A percentile compares a stretch with the other conserved stretches of the same genome.
Conservation (phyloP, 2,888 invertebrate species). For the Meloe dianella region DNA sequence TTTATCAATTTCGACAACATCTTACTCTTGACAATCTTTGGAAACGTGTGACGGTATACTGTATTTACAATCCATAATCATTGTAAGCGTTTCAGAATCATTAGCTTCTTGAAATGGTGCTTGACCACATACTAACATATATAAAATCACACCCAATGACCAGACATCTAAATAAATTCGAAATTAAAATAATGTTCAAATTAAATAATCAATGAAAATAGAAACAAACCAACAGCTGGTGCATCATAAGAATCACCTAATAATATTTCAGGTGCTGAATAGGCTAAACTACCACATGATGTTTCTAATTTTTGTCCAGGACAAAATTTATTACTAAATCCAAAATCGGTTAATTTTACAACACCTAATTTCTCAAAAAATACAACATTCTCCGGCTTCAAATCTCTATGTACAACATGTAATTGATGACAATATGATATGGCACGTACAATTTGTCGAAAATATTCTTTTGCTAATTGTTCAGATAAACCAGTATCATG, state of each 20-base stretch:
- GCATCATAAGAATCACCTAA: slow-evolving; percentile 99
- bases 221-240: slow-evolving; percentile 86
- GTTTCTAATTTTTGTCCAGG: slow-evolving; percentile 97
- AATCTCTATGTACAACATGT: slow-evolving; percentile 86
- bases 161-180: slow-evolving; percentile 77
- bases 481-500: slow-evolving; percentile 89
- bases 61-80: slow-evolving; percentile 99
- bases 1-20: slow-evolving; percentile 9
- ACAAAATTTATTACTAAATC: slow-evolving; percentile 93
- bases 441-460: slow-evolving; percentile 95
- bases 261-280: slow-evolving; percentile 98
- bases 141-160: slow-evolving; percentile 98
- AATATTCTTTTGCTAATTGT: slow-evolving; percentile 87
- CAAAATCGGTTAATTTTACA: slow-evolving; percentile 99
- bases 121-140: slow-evolving; percentile 97
- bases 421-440: slow-evolving; percentile 97
- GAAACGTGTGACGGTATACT: slow-evolving; percentile 89
- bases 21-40: slow-evolving; percentile 79
- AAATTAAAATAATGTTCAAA: not conserved
- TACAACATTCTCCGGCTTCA: slow-evolving; percentile 99
- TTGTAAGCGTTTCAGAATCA: slow-evolving; percentile 98
- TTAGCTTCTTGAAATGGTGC: slow-evolving; percentile 99
- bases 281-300: slow-evolving; percentile 97
- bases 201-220: not conserved
- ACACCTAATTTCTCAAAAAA: slow-evolving; percentile 97